A percentile compares a stretch with the other conserved stretches of the same genome.
phyloP scores from a whole-genome alignment of 1,140 invertebrate genomes.

The Drosophila paulistorum region DNA sequence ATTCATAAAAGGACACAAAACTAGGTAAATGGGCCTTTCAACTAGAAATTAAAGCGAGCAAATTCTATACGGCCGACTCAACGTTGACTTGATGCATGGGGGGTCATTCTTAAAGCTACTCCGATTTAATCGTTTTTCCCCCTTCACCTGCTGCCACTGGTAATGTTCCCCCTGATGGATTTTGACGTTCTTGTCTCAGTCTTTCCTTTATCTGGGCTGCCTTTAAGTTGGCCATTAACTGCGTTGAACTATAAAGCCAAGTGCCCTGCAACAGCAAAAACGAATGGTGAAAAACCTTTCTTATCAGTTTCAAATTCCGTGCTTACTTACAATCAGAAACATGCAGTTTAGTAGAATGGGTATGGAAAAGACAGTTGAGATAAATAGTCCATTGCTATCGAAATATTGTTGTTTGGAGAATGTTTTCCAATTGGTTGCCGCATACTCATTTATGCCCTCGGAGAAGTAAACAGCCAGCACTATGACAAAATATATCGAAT shows the following conservation, averaged over 20 bases:
- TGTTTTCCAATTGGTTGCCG: slow-evolving; percentile 91
- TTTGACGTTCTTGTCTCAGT: slow-evolving; percentile 46
- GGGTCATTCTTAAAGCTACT: slow-evolving; percentile 31
- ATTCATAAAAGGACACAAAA: background rate
- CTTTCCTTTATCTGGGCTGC: slow-evolving; percentile 89
- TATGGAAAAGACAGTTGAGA: slow-evolving; percentile 95
- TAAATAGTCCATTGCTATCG: slow-evolving; percentile 95
- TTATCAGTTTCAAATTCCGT: background rate
- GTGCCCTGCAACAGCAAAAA: slow-evolving; percentile 86
- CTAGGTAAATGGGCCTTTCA: background rate
- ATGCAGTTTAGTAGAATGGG: slow-evolving; percentile 95
- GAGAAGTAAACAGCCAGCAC: slow-evolving; percentile 94
- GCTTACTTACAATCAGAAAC: slow-evolving; percentile 93
- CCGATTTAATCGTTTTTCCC: slow-evolving; percentile 24
- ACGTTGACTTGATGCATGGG: background rate
- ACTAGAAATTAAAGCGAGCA: background rate
- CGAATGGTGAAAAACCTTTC: slow-evolving; percentile 7
- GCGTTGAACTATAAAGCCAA: slow-evolving; percentile 93
- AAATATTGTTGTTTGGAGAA: slow-evolving; percentile 96
- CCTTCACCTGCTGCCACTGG: background rate
- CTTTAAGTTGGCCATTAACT: slow-evolving; percentile 92
- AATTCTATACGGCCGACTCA: background rate
- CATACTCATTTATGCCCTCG: slow-evolving; percentile 93
- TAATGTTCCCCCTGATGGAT: background rate
- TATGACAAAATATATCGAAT: slow-evolving; percentile 74